Evolutionary conservation across 2,888 invertebrate genomes (phyloP), one percentile per base, ranked within the genome.

Genomic region (Isoperla grammatica): DNA sequence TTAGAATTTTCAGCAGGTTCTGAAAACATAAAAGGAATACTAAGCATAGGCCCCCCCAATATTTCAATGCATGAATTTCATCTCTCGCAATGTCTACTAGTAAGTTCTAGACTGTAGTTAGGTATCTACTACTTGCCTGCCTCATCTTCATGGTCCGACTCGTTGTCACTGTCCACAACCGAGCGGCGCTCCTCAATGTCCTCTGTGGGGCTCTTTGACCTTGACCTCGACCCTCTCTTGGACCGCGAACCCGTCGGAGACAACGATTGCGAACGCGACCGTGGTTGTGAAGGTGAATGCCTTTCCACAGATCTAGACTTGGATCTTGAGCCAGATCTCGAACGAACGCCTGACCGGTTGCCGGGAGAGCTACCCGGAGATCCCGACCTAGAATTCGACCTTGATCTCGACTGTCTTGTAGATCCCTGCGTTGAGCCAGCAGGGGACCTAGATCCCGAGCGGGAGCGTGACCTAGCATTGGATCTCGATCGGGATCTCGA

Each of bases 351-450:
- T n/a, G 66, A 65, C 11, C 60, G 42, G 46, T 68, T 68, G 29
- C 8, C 29, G 45, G 65, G 62, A 12, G 69, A 69, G 15, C 67
- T 65, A 1, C 75, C 73, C 2, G 70, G 69, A 37, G 72, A 75
- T 13, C 69, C 69, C 1, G 74, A 73, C 53, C 66, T 60, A 40
- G 61, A 62, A 15, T n/a, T n/a, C n/a, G 71, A 72, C 23, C 68
- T 65, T 11, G 73, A 71, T 57, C 66, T 63, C 17, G 62, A 55
- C 37, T 29, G 29, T 8, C 29, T 29, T 4, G 8, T 8, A 8
- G 29, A 29, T 29, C 8, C 29, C 29, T 29, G 29, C 29, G 15
- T 15, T 12, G 37, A 6, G 9, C 42, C 13, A 9, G 5, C 13
- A 42, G 45, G 19, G 2, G 68, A 67, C n/a, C 63, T 60, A 12